Evolutionary conservation across 2,113 vertebrate genomes (phyloP).

Genomic region (Gallinago paraguaiae): DNA sequence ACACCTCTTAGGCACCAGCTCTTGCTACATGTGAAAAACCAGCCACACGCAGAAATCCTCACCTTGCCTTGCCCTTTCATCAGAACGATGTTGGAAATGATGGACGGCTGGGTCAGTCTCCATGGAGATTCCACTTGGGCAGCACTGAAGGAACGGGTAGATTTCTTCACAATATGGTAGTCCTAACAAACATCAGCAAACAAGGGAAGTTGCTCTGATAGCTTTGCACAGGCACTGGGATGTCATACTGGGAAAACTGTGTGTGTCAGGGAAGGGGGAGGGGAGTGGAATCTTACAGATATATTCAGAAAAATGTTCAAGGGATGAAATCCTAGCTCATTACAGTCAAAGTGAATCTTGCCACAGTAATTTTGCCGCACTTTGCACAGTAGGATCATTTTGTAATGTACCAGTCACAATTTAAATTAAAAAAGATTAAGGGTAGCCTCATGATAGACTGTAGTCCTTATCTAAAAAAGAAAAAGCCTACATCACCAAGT

Average conservation of each 20-base stretch:
- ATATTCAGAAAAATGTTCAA: background rate
- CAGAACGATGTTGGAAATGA: slow-evolving; percentile 96
- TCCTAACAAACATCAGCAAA: slow-evolving; percentile 77
- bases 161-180: slow-evolving; percentile 93
- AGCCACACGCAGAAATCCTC: slow-evolving; percentile 36
- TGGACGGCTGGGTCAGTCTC: slow-evolving; percentile 93
- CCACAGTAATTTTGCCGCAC: background rate
- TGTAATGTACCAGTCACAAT: background rate
- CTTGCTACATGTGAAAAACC: background rate
- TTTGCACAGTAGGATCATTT: background rate
- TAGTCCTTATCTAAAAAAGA: background rate
- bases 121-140: slow-evolving; percentile 96
- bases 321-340: background rate
- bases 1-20: background rate
- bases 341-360: background rate
- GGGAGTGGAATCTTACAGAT: background rate
- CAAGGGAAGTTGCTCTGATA: background rate
- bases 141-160: slow-evolving; percentile 91
- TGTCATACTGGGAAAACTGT: background rate
- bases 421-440: slow-evolving; percentile 34
- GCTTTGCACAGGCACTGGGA: background rate
- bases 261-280: fast-evolving
- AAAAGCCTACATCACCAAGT: background rate
- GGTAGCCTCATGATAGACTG: background rate
- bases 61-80: slow-evolving; percentile 99